A percentile compares a stretch with the other conserved stretches of the same genome.
phyloP scores from a whole-genome alignment of 2,888 invertebrate genomes.

The Dryocosmus kuriphilus region DNA sequence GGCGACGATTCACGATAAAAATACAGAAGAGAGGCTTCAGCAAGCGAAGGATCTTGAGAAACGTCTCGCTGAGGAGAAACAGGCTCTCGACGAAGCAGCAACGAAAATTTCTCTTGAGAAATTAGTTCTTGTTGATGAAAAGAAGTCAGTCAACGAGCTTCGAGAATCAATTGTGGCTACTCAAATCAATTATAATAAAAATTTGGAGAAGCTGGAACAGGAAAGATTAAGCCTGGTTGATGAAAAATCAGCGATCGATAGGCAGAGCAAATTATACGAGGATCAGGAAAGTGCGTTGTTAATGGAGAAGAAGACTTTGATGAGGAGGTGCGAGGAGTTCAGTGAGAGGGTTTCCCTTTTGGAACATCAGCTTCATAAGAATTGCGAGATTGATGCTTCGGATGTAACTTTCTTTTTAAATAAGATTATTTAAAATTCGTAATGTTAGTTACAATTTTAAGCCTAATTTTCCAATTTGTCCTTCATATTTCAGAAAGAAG shows the following conservation, averaged over 20 bases:
- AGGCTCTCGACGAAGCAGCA: slow-evolving; percentile 47
- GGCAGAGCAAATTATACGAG: slow-evolving; percentile 65
- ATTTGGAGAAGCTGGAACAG: slow-evolving; percentile 55
- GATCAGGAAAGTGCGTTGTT: slow-evolving; percentile 57
- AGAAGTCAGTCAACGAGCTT: slow-evolving; percentile 52
- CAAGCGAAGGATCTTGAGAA: slow-evolving; percentile 46
- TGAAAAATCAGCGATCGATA: slow-evolving; percentile 64
- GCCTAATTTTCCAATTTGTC: slow-evolving; percentile 28
- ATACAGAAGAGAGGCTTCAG: slow-evolving; percentile 46
- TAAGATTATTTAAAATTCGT: neutral
- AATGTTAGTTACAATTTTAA: slow-evolving; percentile 6
- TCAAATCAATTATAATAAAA: slow-evolving; percentile 46
- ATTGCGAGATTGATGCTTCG: neutral
- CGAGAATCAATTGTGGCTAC: slow-evolving; percentile 52
- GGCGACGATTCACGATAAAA: slow-evolving; percentile 44
- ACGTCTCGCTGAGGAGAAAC: slow-evolving; percentile 49
- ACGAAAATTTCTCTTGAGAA: slow-evolving; percentile 41
- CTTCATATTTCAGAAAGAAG: slow-evolving; percentile 56
- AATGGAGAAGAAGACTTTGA: slow-evolving; percentile 53
- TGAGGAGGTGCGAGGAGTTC: slow-evolving; percentile 51
- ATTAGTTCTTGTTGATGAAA: slow-evolving; percentile 47
- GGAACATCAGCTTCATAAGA: slow-evolving; percentile 43
- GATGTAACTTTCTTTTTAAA: neutral
- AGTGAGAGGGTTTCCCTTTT: slow-evolving; percentile 47
- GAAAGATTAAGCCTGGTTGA: slow-evolving; percentile 58